Evolutionary conservation across 1,140 invertebrate species (phyloP).

Genomic region (Drosophila albomicans): DNA sequence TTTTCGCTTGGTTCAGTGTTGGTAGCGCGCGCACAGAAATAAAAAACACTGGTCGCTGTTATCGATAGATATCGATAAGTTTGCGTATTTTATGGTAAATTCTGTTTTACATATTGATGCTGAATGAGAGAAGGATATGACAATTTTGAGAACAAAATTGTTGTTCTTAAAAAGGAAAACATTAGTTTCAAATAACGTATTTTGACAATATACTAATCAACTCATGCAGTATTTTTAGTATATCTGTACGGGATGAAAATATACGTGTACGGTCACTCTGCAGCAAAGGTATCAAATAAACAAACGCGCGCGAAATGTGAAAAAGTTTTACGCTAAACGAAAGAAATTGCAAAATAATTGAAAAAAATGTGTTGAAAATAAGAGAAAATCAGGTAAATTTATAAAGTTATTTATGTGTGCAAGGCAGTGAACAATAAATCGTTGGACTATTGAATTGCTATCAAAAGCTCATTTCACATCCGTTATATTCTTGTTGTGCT

Average conservation of each 20-base stretch:
- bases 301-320: constrained; percentile 34
- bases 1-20: constrained; percentile 16
- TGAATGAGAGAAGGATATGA: too few species aligned
- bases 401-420: background rate
- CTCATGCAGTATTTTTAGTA: background rate
- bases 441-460: too few species aligned
- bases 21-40: background rate
- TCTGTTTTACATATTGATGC: too few species aligned
- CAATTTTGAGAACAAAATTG: too few species aligned
- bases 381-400: background rate
- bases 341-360: too few species aligned
- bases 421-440: too few species aligned
- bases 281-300: background rate
- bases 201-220: too few species aligned
- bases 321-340: background rate
- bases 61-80: constrained; percentile 29
- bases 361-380: background rate
- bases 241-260: background rate
- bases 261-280: too few species aligned
- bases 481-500: constrained; percentile 1
- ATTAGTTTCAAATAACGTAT: too few species aligned
- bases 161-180: too few species aligned
- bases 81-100: too few species aligned
- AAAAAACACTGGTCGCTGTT: constrained; percentile 14
- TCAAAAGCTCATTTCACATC: constrained; percentile 33